Conservation (phyloP, 2,888 invertebrate species). For the Urechis unicinctus region DNA sequence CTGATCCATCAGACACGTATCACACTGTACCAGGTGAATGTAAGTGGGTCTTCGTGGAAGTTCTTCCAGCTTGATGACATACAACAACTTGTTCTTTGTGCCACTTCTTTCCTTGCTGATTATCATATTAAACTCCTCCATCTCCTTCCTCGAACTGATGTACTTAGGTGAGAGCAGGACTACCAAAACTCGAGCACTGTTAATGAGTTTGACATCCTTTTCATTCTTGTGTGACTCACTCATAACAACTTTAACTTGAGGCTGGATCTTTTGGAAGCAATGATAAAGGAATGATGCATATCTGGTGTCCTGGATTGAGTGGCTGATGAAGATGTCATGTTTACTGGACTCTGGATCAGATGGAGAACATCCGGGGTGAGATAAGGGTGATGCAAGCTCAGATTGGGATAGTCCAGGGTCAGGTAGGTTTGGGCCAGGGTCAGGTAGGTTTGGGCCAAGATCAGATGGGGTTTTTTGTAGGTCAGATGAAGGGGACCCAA, state of each 20-base stretch:
- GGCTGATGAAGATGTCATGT: conserved; percentile 8
- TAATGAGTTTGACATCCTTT: conserved; percentile 8
- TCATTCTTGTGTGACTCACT: background rate
- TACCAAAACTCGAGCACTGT: conserved; percentile 30
- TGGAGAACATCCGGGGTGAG: too few relatives aligned
- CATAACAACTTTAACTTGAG: background rate
- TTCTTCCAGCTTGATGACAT: conserved; percentile 21
- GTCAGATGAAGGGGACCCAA: too few relatives aligned
- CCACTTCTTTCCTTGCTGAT: conserved; percentile 28
- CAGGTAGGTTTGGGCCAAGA: too few relatives aligned
- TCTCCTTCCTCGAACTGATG: conserved; percentile 24
- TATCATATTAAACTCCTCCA: conserved; percentile 36
- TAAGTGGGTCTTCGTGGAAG: conserved; percentile 12
- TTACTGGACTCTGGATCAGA: background rate
- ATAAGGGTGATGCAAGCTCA: too few relatives aligned
- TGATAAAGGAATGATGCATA: conserved; percentile 5
- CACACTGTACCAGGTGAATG: conserved; percentile 16
- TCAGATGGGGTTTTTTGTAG: too few relatives aligned
- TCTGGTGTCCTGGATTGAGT: conserved; percentile 4
- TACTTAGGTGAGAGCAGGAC: conserved; percentile 32
- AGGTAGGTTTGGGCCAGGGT: too few relatives aligned
- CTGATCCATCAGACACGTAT: conserved; percentile 22
- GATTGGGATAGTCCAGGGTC: too few relatives aligned
- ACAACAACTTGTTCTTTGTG: conserved; percentile 14
- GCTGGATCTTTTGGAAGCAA: background rate